Evolutionary conservation across 2,888 invertebrate species (phyloP), one percentile per base, ranked within the genome.

Genomic region (Ochropleura plecta): DNA sequence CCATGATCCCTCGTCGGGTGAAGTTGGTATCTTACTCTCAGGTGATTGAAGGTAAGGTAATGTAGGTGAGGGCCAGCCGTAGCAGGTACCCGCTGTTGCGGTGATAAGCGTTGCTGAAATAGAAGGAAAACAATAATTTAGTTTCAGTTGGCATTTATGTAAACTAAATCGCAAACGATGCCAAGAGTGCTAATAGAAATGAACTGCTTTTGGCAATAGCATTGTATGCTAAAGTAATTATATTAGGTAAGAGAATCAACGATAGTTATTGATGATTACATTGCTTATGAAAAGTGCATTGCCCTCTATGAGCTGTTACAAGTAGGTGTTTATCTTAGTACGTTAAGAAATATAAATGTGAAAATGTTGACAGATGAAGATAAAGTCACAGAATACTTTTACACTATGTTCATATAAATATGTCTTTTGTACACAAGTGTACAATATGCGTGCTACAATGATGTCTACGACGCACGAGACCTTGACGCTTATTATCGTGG

Each of bases 1-100:
- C 97, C 97, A 97, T 86, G 97, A 97, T 84, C 97, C 97, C 88
- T 97, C 94, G 78, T 95, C 95, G 44, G 91, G 79, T 40, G 95
- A 93, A 67, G 97, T 96, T 60, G 95, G 96, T 88, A 97, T 97
- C 16, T 92, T 89, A 83, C 97, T 97, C 51, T 95, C 91, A 44
- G 92, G 85, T 60, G 92, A 93, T 73, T 94, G 90, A 5, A 97
- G 94, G 88, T 95, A 94, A n/a, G 96, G 95, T 30, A 97, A 90
- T 48, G 97, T 97, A 16, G 97, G 97, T 67, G 97, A 97, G 16
- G 97, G 97, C 97, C 97, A 97, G 67, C 97, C 97, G 90, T 96
- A 96, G 92, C 96, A 96, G 90, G 96, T 96, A 80, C 97, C 96
- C 79, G 97, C 96, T 73, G 97, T 96, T 79, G 96, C 96, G 87